Evolutionary conservation across 2,113 vertebrate species (phyloP).

Genomic region (Drymodes brunneopygia): DNA sequence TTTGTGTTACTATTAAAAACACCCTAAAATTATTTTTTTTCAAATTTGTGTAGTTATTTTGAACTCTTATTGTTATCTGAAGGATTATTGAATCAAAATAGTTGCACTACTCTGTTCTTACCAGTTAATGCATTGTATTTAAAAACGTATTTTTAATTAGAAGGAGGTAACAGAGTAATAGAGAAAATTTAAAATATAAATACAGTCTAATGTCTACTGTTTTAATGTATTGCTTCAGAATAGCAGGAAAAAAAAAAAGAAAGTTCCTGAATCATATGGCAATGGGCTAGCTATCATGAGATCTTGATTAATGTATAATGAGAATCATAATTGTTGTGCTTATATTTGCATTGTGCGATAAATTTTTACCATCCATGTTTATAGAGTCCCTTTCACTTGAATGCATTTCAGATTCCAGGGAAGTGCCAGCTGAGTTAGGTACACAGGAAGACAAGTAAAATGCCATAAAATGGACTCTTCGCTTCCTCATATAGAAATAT

Average conservation of each 20-base stretch:
- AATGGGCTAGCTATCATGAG: background rate
- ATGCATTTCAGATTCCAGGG: background rate
- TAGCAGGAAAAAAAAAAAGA: background rate
- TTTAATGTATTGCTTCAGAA: slow-evolving; percentile 25
- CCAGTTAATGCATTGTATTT: background rate
- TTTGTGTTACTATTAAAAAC: background rate
- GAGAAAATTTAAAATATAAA: background rate
- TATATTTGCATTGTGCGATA: background rate
- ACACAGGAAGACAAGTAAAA: background rate
- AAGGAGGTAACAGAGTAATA: background rate
- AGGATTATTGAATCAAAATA: background rate
- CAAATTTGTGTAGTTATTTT: background rate
- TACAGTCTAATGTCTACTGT: background rate
- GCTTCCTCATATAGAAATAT: background rate
- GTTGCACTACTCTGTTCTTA: background rate
- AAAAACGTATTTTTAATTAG: background rate
- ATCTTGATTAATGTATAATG: background rate
- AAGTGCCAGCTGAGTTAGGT: background rate
- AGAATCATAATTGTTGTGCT: background rate
- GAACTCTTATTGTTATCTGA: background rate
- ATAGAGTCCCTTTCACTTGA: background rate
- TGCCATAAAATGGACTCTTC: background rate
- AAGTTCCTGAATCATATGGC: background rate
- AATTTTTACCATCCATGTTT: background rate
- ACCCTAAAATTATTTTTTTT: background rate